A percentile compares a stretch with the other conserved stretches of the same genome.
phyloP scores from a whole-genome alignment of 2,888 invertebrate species.

The Saturnia japonica region DNA sequence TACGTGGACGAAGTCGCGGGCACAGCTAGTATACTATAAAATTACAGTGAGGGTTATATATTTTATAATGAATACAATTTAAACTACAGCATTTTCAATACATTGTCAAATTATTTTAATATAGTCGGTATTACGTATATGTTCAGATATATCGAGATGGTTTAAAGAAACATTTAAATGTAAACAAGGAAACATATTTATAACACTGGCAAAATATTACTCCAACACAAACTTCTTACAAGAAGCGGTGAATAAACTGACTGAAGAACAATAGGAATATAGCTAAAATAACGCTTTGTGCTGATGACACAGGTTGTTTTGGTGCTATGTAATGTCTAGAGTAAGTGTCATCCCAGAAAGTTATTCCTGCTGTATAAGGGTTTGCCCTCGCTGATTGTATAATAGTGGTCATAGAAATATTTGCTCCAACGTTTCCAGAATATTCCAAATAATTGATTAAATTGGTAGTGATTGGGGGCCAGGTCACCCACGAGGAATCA shows the following conservation, averaged over 20 bases:
- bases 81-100: too few species aligned
- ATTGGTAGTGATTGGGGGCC: conserved; percentile 41
- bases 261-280: conserved; percentile 36
- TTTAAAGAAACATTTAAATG: neutral
- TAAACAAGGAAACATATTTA: too few species aligned
- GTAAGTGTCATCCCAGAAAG: conserved; percentile 51
- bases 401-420: conserved; percentile 24
- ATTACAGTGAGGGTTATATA: too few species aligned
- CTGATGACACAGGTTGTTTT: conserved; percentile 19
- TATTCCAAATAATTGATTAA: conserved; percentile 42
- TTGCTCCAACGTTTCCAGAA: conserved; percentile 36
- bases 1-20: too few species aligned
- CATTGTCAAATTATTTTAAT: too few species aligned
- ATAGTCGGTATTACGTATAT: too few species aligned
- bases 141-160: too few species aligned
- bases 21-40: too few species aligned
- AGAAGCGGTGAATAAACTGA: conserved; percentile 32
- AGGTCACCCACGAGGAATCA: conserved; percentile 20
- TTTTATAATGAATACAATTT: too few species aligned
- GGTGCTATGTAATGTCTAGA: conserved; percentile 47
- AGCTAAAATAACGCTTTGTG: conserved; percentile 28
- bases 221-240: neutral
- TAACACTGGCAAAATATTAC: neutral
- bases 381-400: conserved; percentile 39
- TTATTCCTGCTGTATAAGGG: conserved; percentile 50